Evolutionary conservation across 2,888 invertebrate species (phyloP).

Genomic region (Tenthredo notha): DNA sequence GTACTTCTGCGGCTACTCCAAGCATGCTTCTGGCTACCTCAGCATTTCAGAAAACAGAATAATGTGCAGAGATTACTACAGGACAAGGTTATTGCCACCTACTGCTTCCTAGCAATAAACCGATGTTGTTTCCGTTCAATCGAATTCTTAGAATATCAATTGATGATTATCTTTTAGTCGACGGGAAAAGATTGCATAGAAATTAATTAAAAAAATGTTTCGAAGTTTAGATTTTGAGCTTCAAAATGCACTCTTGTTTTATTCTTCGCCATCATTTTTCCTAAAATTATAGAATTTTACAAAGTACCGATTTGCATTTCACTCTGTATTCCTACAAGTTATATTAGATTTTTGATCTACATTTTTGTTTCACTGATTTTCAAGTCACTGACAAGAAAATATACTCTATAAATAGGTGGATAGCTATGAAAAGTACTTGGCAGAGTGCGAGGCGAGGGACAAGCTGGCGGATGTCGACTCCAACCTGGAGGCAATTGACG

Average conservation of each 20-base stretch:
- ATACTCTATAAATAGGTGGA: constrained; percentile 64
- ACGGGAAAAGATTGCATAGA: no score
- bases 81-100: constrained; percentile 81
- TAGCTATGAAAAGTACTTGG: constrained; percentile 72
- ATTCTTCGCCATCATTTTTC: neutral
- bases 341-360: neutral
- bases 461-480: constrained; percentile 58
- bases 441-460: constrained; percentile 73
- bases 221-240: no score
- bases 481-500: constrained; percentile 38
- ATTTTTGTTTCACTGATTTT: no score
- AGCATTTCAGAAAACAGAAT: constrained; percentile 81
- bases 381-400: neutral
- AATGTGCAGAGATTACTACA: constrained; percentile 80
- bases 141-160: neutral
- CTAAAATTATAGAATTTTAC: neutral
- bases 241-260: no score
- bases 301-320: neutral
- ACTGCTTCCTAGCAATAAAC: neutral
- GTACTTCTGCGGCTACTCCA: constrained; percentile 84
- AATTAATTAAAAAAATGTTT: no score
- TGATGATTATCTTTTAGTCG: neutral
- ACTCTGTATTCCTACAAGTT: neutral
- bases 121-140: neutral
- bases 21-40: constrained; percentile 84